phyloP scores from a whole-genome alignment of 2,888 invertebrate genomes.

The Andrena hattorfiana region DNA sequence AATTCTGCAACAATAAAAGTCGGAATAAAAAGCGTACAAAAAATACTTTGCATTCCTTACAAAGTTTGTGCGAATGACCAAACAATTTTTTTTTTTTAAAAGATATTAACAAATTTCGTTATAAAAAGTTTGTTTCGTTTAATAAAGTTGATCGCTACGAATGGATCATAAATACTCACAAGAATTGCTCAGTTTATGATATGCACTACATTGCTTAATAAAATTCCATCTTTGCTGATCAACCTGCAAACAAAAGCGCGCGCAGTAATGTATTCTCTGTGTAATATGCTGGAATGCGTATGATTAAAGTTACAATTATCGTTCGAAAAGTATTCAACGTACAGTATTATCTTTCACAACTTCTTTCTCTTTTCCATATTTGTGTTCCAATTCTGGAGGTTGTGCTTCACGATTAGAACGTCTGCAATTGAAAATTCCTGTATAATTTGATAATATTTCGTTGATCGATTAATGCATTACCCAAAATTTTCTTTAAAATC shows the following conservation, averaged over 20 bases:
- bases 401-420: constrained; percentile 6
- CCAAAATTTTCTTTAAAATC: constrained; percentile 19
- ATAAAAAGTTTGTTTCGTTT: not conserved
- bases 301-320: not conserved
- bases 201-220: constrained; percentile 72
- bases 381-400: constrained; percentile 13
- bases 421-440: constrained; percentile 23
- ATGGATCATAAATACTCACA: constrained; percentile 35
- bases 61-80: constrained; percentile 20
- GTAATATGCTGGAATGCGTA: not conserved
- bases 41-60: constrained; percentile 18
- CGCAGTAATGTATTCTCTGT: too few relatives aligned
- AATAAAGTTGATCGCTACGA: constrained; percentile 15
- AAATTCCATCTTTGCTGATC: constrained; percentile 72
- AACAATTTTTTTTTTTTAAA: constrained; percentile 28
- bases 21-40: constrained; percentile 39
- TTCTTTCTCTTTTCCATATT: constrained; percentile 37
- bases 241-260: constrained; percentile 63
- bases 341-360: constrained; percentile 44
- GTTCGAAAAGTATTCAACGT: constrained; percentile 1
- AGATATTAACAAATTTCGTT: not conserved
- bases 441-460: not conserved
- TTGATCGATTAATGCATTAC: constrained; percentile 17
- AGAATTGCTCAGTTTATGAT: constrained; percentile 67
- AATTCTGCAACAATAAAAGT: constrained; percentile 20